Percentiles rank a stretch among this genome's conserved stretches.
phyloP scores from a whole-genome alignment of 1,140 invertebrate genomes.

The Melitaea cinxia region DNA sequence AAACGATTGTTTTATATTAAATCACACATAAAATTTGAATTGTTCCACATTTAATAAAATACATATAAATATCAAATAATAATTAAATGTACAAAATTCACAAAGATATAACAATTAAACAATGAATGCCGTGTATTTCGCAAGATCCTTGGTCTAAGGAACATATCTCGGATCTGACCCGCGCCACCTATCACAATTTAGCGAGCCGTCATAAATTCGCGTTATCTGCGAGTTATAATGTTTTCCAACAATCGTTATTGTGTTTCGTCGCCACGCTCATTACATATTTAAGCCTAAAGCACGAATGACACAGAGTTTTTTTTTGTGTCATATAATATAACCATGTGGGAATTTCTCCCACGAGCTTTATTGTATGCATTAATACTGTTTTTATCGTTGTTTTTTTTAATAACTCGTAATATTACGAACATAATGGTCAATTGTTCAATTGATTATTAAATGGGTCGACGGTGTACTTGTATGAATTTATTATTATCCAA shows the following conservation, averaged over 20 bases:
- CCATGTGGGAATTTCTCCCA: slow-evolving; percentile 65
- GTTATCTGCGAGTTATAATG: slow-evolving; percentile 28
- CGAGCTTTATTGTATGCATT: slow-evolving; percentile 55
- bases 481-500: slow-evolving; percentile 15
- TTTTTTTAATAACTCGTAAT: slow-evolving; percentile 61
- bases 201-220: slow-evolving; percentile 12
- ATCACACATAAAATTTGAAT: no score
- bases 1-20: not conserved
- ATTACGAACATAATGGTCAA: slow-evolving; percentile 72
- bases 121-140: not conserved
- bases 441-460: slow-evolving; percentile 75
- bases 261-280: slow-evolving; percentile 36
- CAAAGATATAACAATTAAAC: slow-evolving; percentile 1
- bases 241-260: slow-evolving; percentile 49
- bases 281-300: slow-evolving; percentile 40
- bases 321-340: slow-evolving; percentile 43
- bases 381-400: slow-evolving; percentile 60
- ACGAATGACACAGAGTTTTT: slow-evolving; percentile 46
- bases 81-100: not conserved
- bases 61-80: not conserved
- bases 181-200: slow-evolving; percentile 18
- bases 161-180: slow-evolving; percentile 26
- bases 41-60: no score
- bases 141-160: slow-evolving; percentile 1
- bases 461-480: slow-evolving; percentile 49